Evolutionary conservation across 2,113 vertebrate genomes (phyloP).

Genomic region (Bostrychus sinensis): DNA sequence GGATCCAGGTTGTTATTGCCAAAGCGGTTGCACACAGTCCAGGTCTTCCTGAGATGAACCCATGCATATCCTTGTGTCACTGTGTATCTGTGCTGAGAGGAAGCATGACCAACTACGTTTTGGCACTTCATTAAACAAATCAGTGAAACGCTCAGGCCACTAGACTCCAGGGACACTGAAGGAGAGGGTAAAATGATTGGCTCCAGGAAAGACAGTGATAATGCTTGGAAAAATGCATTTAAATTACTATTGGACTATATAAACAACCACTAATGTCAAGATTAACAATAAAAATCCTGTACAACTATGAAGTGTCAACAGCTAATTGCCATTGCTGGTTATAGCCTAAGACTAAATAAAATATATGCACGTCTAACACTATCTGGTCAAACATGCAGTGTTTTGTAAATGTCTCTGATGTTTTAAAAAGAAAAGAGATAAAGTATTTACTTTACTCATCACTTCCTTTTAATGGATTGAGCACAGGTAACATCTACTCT

Average conservation of each 20-base stretch:
- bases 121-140: slow-evolving; percentile 68
- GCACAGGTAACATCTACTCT: too few relatives aligned
- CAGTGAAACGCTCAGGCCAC: slow-evolving; percentile 30
- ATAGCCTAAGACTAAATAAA: too few relatives aligned
- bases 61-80: slow-evolving; percentile 70
- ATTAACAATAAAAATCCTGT: too few relatives aligned
- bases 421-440: too few relatives aligned
- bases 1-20: slow-evolving; percentile 47
- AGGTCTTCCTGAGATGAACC: slow-evolving; percentile 77
- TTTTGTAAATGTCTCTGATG: too few relatives aligned
- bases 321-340: too few relatives aligned
- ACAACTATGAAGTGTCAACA: too few relatives aligned
- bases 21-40: slow-evolving; percentile 50
- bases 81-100: slow-evolving; percentile 70
- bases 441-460: too few relatives aligned
- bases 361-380: too few relatives aligned
- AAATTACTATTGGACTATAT: neutral
- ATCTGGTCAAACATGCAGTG: too few relatives aligned
- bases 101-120: slow-evolving; percentile 64
- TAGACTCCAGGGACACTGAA: slow-evolving; percentile 19
- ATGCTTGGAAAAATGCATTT: neutral
- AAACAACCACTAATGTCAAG: neutral
- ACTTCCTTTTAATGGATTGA: too few relatives aligned
- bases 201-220: neutral
- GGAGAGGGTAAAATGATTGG: neutral